Evolutionary conservation across 92 coral and sea anemone species (phyloP).

Genomic region (Epizoanthus scotinus): DNA sequence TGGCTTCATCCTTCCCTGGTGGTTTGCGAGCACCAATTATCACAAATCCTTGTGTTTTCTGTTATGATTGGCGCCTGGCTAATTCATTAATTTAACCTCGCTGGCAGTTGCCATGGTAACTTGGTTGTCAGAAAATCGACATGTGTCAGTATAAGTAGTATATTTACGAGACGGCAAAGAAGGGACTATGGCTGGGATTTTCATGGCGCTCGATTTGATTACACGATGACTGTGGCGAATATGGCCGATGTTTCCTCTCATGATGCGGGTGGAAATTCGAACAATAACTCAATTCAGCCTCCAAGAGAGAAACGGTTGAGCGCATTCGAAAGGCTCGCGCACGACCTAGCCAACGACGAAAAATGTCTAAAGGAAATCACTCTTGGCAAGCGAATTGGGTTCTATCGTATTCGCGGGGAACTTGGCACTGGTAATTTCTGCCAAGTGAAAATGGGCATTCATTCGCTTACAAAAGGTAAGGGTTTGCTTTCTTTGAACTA

Average conservation of each 20-base stretch:
- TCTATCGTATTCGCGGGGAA: slow-evolving; percentile 97
- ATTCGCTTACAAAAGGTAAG: slow-evolving; percentile 91
- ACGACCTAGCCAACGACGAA: slow-evolving; percentile 84
- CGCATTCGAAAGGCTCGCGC: slow-evolving; percentile 82
- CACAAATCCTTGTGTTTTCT: background rate
- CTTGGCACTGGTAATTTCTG: slow-evolving; percentile 98
- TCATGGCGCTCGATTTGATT: slow-evolving; percentile 39
- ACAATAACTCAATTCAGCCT: slow-evolving; percentile 53
- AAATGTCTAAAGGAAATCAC: slow-evolving; percentile 87
- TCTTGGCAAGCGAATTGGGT: slow-evolving; percentile 96
- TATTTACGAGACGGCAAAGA: slow-evolving; percentile 39
- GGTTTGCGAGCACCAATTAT: slow-evolving; percentile 18
- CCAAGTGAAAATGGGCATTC: slow-evolving; percentile 99
- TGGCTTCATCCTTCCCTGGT: background rate
- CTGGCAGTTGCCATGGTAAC: slow-evolving; percentile 31
- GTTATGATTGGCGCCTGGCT: slow-evolving; percentile 17
- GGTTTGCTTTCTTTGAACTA: background rate
- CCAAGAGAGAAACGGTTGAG: slow-evolving; percentile 70
- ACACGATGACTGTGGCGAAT: slow-evolving; percentile 83
- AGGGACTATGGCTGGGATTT: slow-evolving; percentile 36
- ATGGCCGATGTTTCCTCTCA: slow-evolving; percentile 82
- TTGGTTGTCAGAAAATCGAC: slow-evolving; percentile 42
- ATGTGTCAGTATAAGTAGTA: slow-evolving; percentile 39
- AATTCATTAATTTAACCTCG: slow-evolving; percentile 17
- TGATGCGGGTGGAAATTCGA: slow-evolving; percentile 55